Base-by-base conservation (phyloP, 2,113 vertebrate genomes). In the Garra rufa region DNA sequence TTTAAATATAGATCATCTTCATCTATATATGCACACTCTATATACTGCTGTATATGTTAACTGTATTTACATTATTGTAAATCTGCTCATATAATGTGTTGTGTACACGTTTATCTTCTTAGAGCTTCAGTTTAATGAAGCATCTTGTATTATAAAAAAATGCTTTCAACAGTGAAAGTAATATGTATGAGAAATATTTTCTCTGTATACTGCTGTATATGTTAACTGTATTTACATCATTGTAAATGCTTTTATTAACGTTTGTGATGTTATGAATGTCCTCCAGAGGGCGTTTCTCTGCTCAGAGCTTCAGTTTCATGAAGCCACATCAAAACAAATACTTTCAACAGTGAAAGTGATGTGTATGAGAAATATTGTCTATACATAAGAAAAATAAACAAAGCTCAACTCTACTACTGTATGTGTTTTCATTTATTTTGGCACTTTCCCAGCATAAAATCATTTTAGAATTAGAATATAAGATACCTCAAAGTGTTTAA, bases 131-230 rank as follows among this genome's bases (percentile, higher is more conserved):
- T n/a, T n/a, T n/a, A n/a, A n/a, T n/a, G n/a, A n/a, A n/a, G n/a
- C n/a, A n/a, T n/a, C n/a, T n/a, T n/a, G n/a, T n/a, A n/a, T n/a
- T n/a, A n/a, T n/a, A n/a, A n/a, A n/a, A n/a, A n/a, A n/a, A n/a
- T n/a, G n/a, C n/a, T n/a, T n/a, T n/a, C n/a, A n/a, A n/a, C n/a
- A n/a, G n/a, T n/a, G n/a, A n/a, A n/a, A n/a, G n/a, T n/a, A n/a
- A n/a, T n/a, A n/a, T n/a, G n/a, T n/a, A n/a, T n/a, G n/a, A n/a
- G n/a, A n/a, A n/a, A n/a, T n/a, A n/a, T n/a, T n/a, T n/a, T n/a
- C 75, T 55, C 21, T 77, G 41, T 77, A 44, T 79, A 63, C 57
- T 28, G 14, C 38, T 79, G 76, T 79, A 63, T 63, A 79, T 63
- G 34, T 61, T 15, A 6, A 43, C 52, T 78, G 52, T 61, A 61